These are phyloP conservation scores for Dufourea novaeangliae DNA, from an alignment of 1,140 invertebrate species.

Conservation along the genomic window DNA sequence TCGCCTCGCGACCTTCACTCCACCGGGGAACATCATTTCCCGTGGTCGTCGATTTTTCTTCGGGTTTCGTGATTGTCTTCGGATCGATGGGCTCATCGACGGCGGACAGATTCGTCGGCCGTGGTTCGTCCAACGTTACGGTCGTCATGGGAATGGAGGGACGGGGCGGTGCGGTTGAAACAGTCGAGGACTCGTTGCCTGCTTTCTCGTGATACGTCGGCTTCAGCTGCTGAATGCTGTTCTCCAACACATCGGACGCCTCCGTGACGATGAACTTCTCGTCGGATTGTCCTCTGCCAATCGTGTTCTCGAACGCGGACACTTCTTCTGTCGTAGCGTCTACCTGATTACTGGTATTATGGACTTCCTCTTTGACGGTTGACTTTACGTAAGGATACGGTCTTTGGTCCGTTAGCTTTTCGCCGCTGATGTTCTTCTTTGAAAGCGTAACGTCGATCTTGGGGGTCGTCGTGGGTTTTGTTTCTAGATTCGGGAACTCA, in stretches of 20 bases:
- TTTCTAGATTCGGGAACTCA: slow-evolving; percentile 49
- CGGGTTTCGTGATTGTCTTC: neutral
- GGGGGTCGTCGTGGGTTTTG: slow-evolving; percentile 42
- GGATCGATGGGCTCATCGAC: neutral
- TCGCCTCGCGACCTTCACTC: slow-evolving; percentile 32
- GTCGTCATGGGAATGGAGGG: slow-evolving; percentile 19
- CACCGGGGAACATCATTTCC: slow-evolving; percentile 35
- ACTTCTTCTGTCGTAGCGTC: slow-evolving; percentile 58
- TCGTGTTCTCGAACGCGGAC: slow-evolving; percentile 73
- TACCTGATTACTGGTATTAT: neutral
- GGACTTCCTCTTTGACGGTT: neutral
- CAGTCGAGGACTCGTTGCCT: slow-evolving; percentile 24
- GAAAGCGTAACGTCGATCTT: slow-evolving; percentile 1
- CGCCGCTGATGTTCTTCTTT: slow-evolving; percentile 21
- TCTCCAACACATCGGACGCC: slow-evolving; percentile 70
- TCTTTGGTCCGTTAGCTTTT: slow-evolving; percentile 27
- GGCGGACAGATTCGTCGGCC: slow-evolving; percentile 28
- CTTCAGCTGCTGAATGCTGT: slow-evolving; percentile 70
- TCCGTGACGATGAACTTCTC: slow-evolving; percentile 70
- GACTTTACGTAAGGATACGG: slow-evolving; percentile 58
- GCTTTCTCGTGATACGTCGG: slow-evolving; percentile 23
- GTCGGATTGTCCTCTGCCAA: slow-evolving; percentile 61
- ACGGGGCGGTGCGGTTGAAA: slow-evolving; percentile 16
- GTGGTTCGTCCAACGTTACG: neutral
- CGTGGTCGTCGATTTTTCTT: slow-evolving; percentile 27